Conservation (phyloP, 2,888 invertebrate genomes). For the Andrena dorsata region DNA sequence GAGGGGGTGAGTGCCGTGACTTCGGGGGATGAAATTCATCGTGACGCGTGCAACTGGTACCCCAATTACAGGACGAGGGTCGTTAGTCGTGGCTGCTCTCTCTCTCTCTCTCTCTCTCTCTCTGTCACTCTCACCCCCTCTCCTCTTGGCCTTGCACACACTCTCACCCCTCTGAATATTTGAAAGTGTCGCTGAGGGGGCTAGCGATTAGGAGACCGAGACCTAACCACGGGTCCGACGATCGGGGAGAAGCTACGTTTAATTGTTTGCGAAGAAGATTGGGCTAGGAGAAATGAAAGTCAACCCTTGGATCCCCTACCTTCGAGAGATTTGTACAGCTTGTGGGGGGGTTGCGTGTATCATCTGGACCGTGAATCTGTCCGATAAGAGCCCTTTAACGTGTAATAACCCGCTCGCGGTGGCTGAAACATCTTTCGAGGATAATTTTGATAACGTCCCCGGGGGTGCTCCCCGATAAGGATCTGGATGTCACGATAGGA, state of each 20-base stretch:
- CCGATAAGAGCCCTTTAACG: conserved; percentile 64
- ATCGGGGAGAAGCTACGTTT: too few relatives aligned
- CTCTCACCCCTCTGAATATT: conserved; percentile 8
- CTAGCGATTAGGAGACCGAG: too few relatives aligned
- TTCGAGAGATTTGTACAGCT: conserved; percentile 5
- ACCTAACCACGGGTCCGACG: too few relatives aligned
- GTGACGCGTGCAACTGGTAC: conserved; percentile 79
- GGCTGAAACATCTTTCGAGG: conserved; percentile 62
- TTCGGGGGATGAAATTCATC: conserved; percentile 73
- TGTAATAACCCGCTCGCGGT: conserved; percentile 50
- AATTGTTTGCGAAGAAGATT: too few relatives aligned
- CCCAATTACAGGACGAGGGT: conserved; percentile 76
- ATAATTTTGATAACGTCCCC: conserved; percentile 63
- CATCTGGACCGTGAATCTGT: conserved; percentile 53
- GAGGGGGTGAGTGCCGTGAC: conserved; percentile 17
- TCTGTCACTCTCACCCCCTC: not conserved
- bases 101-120: not conserved
- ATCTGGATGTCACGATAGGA: conserved; percentile 49
- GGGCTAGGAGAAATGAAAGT: too few relatives aligned
- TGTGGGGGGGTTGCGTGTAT: conserved; percentile 39
- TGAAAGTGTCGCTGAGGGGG: conserved; percentile 15
- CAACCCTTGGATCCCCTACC: not conserved
- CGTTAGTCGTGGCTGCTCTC: conserved; percentile 51
- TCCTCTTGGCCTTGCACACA: not conserved
- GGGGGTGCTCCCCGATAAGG: conserved; percentile 48